These are phyloP conservation scores for Yasuhikotakia modesta DNA, from an alignment of 2,797 vertebrate genomes.

Conservation along the genomic window DNA sequence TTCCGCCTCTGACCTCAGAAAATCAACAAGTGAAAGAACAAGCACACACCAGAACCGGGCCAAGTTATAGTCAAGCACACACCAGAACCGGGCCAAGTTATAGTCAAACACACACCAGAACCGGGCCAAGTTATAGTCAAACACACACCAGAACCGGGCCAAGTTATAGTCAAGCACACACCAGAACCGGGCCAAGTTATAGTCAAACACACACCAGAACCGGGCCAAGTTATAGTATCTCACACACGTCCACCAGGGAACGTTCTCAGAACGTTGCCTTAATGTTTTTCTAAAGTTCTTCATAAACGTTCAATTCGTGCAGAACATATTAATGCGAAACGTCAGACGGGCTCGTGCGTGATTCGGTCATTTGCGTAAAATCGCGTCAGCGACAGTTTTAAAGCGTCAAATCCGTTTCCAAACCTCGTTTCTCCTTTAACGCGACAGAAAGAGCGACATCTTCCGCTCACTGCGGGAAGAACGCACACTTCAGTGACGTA, in stretches of 20 bases:
- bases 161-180: too few relatives aligned
- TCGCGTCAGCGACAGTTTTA: background rate
- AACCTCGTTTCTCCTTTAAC: too few relatives aligned
- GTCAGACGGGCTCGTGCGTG: too few relatives aligned
- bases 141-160: too few relatives aligned
- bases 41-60: background rate
- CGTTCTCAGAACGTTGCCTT: too few relatives aligned
- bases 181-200: background rate
- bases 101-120: background rate
- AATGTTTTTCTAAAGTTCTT: too few relatives aligned
- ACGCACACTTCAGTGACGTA: slow-evolving; percentile 23
- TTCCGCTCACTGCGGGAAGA: background rate
- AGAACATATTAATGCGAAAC: too few relatives aligned
- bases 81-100: background rate
- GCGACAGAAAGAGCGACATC: slow-evolving; percentile 18
- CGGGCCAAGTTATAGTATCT: background rate
- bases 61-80: background rate
- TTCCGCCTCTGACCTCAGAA: slow-evolving; percentile 16
- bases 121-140: background rate
- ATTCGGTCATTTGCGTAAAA: background rate
- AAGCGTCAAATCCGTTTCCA: background rate
- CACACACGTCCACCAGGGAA: background rate
- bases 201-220: too few relatives aligned
- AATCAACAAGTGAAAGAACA: slow-evolving; percentile 18
- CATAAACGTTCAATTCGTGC: too few relatives aligned